Percentiles rank a stretch among this genome's conserved stretches.
Conservation (phyloP, 2,797 vertebrate genomes). For the Crotalus adamanteus region DNA sequence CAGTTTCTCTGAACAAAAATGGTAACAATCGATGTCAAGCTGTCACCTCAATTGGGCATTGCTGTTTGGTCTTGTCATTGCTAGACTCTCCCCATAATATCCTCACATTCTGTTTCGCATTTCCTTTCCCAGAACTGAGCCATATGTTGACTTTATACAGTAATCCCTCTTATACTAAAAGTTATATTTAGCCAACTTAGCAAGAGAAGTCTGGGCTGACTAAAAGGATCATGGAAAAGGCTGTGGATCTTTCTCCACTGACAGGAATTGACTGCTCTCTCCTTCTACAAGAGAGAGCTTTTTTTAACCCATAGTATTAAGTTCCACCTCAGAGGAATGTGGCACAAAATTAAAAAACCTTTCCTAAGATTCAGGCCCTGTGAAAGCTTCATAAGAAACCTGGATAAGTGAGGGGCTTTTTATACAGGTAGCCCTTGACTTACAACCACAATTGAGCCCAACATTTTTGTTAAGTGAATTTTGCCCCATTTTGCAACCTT, state of each 20-base stretch:
- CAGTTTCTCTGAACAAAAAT: constrained; percentile 32
- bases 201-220: neutral
- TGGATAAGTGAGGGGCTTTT: neutral
- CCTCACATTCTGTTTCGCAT: neutral
- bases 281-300: neutral
- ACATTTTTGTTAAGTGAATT: too few relatives aligned
- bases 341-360: neutral
- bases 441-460: too few relatives aligned
- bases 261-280: neutral
- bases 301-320: neutral
- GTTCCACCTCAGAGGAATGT: neutral
- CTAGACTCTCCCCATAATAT: neutral
- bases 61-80: accelerated
- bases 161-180: neutral
- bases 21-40: constrained; percentile 24
- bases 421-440: neutral
- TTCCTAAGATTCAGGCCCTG: neutral
- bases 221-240: neutral
- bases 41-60: neutral
- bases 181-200: constrained; percentile 8
- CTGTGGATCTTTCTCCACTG: neutral
- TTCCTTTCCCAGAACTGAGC: neutral
- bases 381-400: too few relatives aligned
- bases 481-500: too few relatives aligned
- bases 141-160: neutral